Percentiles rank a stretch among this genome's conserved stretches.
Evolutionary conservation across 2,888 invertebrate species (phyloP).

Genomic region (Dolichomitus sp.): DNA sequence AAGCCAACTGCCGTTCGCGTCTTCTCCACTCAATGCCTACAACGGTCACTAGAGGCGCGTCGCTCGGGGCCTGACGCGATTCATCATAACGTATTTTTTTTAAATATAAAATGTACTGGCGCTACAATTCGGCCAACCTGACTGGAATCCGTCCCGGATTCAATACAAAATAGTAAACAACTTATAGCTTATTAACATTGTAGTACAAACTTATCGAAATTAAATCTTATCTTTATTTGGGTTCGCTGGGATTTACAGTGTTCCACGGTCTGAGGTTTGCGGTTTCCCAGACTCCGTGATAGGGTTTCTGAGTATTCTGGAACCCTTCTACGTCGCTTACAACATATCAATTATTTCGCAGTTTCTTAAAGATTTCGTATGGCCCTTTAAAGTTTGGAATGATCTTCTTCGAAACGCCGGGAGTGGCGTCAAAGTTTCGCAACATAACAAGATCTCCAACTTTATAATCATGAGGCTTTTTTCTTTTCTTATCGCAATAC

Average conservation of each 20-base stretch:
- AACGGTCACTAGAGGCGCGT: not conserved
- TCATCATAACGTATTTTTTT: not conserved
- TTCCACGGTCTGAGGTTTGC: not conserved
- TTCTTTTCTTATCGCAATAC: not conserved
- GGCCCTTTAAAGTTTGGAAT: constrained; percentile 2
- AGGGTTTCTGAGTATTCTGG: constrained; percentile 9
- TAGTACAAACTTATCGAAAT: not conserved
- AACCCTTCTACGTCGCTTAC: not conserved
- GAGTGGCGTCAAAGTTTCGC: constrained; percentile 1
- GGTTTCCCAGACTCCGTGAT: not conserved
- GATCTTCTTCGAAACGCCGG: not conserved
- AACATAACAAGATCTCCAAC: constrained; percentile 6
- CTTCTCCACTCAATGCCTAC: not conserved
- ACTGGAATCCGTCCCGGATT: not conserved
- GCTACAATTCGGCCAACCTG: not conserved
- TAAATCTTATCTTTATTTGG: not conserved
- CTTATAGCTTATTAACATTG: not conserved
- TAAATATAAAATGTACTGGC: not conserved
- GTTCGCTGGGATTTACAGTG: not conserved
- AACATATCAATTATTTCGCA: not conserved
- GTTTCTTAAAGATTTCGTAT: not conserved
- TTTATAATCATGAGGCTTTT: constrained; percentile 1
- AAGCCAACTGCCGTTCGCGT: not conserved
- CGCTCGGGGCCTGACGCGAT: not conserved
- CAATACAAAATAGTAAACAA: not conserved